Evolutionary conservation across 2,113 vertebrate species (phyloP).

Genomic region (Guaruba guarouba): DNA sequence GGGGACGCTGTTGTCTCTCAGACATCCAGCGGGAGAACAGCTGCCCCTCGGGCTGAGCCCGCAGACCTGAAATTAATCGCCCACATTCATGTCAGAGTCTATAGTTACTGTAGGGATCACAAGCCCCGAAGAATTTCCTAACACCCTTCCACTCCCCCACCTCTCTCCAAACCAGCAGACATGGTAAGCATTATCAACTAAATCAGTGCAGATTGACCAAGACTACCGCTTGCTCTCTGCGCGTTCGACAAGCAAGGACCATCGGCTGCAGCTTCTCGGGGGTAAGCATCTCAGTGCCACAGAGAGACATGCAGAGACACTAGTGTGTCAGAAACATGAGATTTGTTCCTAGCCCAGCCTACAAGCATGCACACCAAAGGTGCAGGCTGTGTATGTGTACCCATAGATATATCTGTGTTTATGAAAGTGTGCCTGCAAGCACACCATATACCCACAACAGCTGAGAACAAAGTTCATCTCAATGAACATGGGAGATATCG

Average conservation of each 20-base stretch:
- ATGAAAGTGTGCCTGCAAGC: background rate
- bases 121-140: background rate
- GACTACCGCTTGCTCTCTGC: background rate
- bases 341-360: background rate
- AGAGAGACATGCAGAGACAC: background rate
- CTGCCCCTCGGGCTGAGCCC: constrained; percentile 45
- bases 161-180: background rate
- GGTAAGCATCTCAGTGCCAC: background rate
- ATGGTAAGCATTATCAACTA: background rate
- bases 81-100: constrained; percentile 58
- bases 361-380: fast-evolving
- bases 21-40: constrained; percentile 19
- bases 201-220: background rate
- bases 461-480: background rate
- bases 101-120: constrained; percentile 40
- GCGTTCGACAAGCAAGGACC: background rate
- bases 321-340: background rate
- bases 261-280: background rate
- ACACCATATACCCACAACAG: fast-evolving
- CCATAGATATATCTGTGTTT: background rate
- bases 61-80: constrained; percentile 57
- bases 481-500: background rate
- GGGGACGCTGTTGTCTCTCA: constrained; percentile 65
- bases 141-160: background rate
- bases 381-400: fast-evolving